Evolutionary conservation across 2,797 vertebrate species (phyloP).

Genomic region (Cheirogaleus major): DNA sequence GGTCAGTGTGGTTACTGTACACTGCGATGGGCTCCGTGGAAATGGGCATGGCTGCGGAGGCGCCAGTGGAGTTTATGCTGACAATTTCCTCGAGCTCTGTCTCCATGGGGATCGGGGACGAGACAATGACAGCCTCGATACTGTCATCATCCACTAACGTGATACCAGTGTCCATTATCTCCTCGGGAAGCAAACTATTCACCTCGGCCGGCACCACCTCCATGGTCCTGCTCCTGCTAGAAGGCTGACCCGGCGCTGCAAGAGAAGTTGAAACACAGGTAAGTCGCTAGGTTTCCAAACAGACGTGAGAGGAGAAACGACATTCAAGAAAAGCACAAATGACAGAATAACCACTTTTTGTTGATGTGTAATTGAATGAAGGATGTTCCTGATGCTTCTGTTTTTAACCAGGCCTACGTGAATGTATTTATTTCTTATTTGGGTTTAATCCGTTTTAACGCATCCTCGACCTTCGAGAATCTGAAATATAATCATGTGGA

Average conservation of each 20-base stretch:
- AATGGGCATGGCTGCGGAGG: conserved; percentile 78
- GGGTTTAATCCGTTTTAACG: conserved; percentile 13
- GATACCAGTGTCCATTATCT: conserved; percentile 97
- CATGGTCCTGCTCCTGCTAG: conserved; percentile 87
- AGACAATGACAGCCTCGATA: conserved; percentile 88
- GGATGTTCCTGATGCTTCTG: not conserved
- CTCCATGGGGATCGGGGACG: conserved; percentile 95
- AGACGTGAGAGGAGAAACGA: conserved; percentile 16
- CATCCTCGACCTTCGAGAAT: not conserved
- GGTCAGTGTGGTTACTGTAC: conserved; percentile 86
- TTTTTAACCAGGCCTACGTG: not conserved
- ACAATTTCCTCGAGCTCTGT: conserved; percentile 94
- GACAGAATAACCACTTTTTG: conserved; percentile 21
- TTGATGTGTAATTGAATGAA: not conserved
- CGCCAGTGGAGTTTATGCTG: conserved; percentile 84
- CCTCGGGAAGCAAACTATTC: conserved; percentile 98
- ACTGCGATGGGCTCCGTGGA: conserved; percentile 78
- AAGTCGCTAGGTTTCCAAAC: conserved; percentile 68
- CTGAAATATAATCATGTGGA: not conserved
- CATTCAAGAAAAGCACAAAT: conserved; percentile 43
- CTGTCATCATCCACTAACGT: conserved; percentile 92
- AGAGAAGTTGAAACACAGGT: conserved; percentile 67
- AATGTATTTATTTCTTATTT: not conserved
- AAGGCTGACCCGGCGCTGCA: conserved; percentile 82
- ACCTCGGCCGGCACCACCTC: conserved; percentile 98